Evolutionary conservation across 2,113 vertebrate genomes (phyloP).

Genomic region (Carassius carassius): DNA sequence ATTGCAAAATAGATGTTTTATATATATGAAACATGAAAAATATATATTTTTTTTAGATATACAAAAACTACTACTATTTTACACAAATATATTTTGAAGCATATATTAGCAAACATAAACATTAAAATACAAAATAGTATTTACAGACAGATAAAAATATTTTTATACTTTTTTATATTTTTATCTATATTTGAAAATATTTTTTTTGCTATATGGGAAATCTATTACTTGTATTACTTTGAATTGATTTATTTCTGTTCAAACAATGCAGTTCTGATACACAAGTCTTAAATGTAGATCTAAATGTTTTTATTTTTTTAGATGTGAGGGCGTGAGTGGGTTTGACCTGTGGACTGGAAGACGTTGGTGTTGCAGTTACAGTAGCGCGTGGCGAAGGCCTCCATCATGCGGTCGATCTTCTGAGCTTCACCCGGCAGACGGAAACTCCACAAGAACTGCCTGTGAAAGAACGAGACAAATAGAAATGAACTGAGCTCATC

Average conservation of each 20-base stretch:
- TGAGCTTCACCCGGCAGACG: conserved; percentile 93
- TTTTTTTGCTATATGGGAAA: background rate
- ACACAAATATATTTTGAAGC: background rate
- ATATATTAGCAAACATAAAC: background rate
- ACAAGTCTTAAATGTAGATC: too few relatives aligned
- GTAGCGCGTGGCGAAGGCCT: conserved; percentile 88
- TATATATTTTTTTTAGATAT: too few relatives aligned
- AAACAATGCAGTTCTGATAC: background rate
- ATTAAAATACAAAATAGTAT: too few relatives aligned
- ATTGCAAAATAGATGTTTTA: too few relatives aligned
- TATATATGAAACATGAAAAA: too few relatives aligned
- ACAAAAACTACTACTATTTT: too few relatives aligned
- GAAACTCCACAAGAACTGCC: conserved; percentile 97
- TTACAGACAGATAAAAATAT: too few relatives aligned
- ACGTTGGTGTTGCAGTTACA: conserved; percentile 86
- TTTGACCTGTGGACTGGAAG: conserved; percentile 90
- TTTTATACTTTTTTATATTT: too few relatives aligned
- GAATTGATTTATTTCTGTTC: too few relatives aligned
- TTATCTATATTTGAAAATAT: too few relatives aligned
- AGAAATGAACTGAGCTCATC: too few relatives aligned
- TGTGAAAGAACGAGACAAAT: conserved; percentile 56
- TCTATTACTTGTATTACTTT: too few relatives aligned
- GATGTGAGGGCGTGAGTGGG: background rate
- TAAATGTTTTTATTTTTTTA: background rate
- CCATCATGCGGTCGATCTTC: conserved; percentile 98